A percentile compares a stretch with the other conserved stretches of the same genome.
These are phyloP conservation scores for Chalcis sispes DNA, from an alignment of 2,888 invertebrate species.

Conservation along the genomic window DNA sequence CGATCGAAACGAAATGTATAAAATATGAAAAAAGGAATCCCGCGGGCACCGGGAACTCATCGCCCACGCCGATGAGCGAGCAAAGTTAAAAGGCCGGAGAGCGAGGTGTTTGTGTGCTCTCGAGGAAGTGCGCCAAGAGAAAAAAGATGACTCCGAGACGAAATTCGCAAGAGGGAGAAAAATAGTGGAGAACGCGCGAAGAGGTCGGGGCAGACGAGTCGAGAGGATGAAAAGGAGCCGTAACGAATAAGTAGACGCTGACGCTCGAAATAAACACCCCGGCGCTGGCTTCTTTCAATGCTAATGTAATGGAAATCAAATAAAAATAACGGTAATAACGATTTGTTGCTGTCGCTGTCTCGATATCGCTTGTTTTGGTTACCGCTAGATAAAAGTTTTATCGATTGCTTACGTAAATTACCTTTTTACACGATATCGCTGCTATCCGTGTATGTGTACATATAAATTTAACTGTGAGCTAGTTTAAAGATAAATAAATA, in stretches of 20 bases:
- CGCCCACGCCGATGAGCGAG: no score
- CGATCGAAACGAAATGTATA: no score
- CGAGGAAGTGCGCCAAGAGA: neutral
- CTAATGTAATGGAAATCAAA: neutral
- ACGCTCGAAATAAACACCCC: slow-evolving; percentile 4
- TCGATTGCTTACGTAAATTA: no score
- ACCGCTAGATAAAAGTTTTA: no score
- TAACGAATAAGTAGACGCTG: neutral
- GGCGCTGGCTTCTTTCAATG: no score
- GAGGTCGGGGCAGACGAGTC: neutral
- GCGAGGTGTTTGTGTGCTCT: neutral
- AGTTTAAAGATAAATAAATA: no score
- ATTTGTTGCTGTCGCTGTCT: neutral
- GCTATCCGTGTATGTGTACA: no score
- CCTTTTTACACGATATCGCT: no score
- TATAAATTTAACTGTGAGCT: no score
- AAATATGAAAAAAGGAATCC: no score
- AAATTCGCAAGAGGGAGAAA: neutral
- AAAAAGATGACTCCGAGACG: slow-evolving; percentile 14
- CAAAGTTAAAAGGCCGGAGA: slow-evolving; percentile 1
- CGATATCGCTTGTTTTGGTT: no score
- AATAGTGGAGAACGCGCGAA: neutral
- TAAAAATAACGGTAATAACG: slow-evolving; percentile 7
- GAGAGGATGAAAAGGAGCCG: neutral
- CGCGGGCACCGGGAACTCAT: no score